A percentile compares a stretch with the other conserved stretches of the same genome.
Conservation (phyloP, 2,113 vertebrate genomes). For the Empidonax traillii region DNA sequence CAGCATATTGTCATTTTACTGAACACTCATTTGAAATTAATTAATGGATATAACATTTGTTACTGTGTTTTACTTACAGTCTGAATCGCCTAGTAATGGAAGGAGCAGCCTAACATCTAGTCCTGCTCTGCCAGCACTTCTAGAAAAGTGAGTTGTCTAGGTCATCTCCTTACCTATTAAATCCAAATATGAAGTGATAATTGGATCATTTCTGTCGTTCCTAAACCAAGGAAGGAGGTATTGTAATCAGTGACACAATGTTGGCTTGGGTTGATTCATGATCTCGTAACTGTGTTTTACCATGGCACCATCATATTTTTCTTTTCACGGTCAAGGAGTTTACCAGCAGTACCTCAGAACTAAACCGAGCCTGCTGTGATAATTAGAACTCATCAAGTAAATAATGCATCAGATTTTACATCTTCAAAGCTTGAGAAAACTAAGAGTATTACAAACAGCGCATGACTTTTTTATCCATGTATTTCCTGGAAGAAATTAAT, state of each 20-base stretch:
- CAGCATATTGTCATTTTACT: not conserved
- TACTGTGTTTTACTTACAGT: slow-evolving; percentile 72
- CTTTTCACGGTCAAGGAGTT: not conserved
- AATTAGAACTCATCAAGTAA: not conserved
- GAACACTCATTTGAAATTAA: not conserved
- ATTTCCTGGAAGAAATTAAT: not conserved
- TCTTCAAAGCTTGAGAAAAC: not conserved
- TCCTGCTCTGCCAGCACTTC: slow-evolving; percentile 73
- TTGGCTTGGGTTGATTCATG: not conserved
- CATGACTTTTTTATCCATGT: not conserved
- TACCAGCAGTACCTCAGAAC: not conserved
- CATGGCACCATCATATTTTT: not conserved
- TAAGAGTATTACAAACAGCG: not conserved
- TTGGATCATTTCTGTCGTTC: not conserved
- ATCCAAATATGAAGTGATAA: not conserved
- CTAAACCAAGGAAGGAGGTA: not conserved
- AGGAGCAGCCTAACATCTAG: slow-evolving; percentile 74
- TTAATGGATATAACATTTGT: not conserved
- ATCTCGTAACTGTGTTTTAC: not conserved
- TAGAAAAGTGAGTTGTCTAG: slow-evolving; percentile 79
- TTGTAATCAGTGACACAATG: not conserved
- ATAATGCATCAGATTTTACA: not conserved
- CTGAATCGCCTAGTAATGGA: slow-evolving; percentile 80
- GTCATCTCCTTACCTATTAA: not conserved
- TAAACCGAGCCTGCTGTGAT: not conserved